These are phyloP conservation scores for Condylura cristata DNA, from an alignment of 2,113 vertebrate species.

Conservation along the genomic window DNA sequence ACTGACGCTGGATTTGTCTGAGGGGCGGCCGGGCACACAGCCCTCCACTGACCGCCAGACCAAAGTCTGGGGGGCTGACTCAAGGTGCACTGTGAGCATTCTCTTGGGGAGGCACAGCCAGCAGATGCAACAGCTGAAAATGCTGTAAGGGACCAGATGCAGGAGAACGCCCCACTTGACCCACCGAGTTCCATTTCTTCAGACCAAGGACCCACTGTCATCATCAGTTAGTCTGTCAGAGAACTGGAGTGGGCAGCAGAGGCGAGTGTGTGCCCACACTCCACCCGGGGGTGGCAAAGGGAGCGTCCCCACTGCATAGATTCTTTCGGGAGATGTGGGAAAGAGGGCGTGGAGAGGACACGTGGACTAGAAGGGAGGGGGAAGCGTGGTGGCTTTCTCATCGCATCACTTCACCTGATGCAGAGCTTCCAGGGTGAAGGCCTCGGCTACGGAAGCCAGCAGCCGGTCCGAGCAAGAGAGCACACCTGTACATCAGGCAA, in stretches of 20 bases:
- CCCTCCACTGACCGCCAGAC: not conserved
- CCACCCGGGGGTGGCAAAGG: fast-evolving
- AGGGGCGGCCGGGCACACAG: not conserved
- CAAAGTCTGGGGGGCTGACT: not conserved
- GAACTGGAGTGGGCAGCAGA: not conserved
- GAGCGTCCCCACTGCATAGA: too few relatives aligned
- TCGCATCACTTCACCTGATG: not conserved
- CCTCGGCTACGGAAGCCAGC: not conserved
- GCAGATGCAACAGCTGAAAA: not conserved
- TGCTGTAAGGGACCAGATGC: not conserved
- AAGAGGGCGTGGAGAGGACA: not conserved
- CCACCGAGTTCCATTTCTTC: not conserved
- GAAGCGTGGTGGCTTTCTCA: too few relatives aligned
- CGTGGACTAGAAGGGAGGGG: too few relatives aligned
- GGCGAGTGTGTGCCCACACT: not conserved
- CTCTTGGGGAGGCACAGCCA: not conserved
- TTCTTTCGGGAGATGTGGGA: not conserved
- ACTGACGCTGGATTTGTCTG: not conserved
- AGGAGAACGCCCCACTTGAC: not conserved
- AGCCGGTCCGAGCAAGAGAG: not conserved
- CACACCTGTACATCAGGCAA: not conserved
- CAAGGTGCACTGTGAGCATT: not conserved
- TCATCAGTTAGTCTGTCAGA: too few relatives aligned
- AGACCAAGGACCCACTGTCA: not conserved
- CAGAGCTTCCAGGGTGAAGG: not conserved